Evolutionary conservation across 1,140 invertebrate genomes (phyloP).

Genomic region (Caenorhabditis remanei): DNA sequence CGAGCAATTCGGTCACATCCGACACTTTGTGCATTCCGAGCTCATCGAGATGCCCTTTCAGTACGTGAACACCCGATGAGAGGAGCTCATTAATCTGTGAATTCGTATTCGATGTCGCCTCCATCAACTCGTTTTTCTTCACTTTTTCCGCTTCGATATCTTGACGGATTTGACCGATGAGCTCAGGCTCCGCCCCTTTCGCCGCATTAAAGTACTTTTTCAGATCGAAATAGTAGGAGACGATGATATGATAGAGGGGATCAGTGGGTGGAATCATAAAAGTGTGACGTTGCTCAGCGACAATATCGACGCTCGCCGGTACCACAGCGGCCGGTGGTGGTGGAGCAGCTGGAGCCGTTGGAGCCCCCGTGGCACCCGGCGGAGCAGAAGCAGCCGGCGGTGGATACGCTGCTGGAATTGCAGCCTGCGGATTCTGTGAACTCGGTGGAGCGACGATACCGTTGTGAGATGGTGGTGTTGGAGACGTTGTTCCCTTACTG

Average conservation of each 20-base stretch:
- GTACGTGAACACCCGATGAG: neutral
- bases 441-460: no score
- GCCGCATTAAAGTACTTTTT: neutral
- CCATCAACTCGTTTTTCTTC: neutral
- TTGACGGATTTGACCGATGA: neutral
- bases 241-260: conserved; percentile 22
- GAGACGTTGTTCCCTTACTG: neutral
- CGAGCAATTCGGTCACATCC: conserved; percentile 8
- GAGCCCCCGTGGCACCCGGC: no score
- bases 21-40: conserved; percentile 6
- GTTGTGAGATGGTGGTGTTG: neutral
- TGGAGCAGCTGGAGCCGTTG: neutral
- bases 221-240: neutral
- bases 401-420: neutral
- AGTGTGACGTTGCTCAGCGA: conserved; percentile 15
- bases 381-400: no score
- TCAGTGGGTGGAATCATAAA: conserved; percentile 38
- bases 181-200: neutral
- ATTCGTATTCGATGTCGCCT: neutral
- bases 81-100: conserved; percentile 11
- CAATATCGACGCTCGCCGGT: neutral
- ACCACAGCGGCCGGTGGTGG: neutral
- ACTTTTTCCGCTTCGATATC: neutral
- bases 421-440: no score
- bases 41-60: neutral